Evolutionary conservation across 2,888 invertebrate species (phyloP).

Genomic region (Parasteatoda lunata): DNA sequence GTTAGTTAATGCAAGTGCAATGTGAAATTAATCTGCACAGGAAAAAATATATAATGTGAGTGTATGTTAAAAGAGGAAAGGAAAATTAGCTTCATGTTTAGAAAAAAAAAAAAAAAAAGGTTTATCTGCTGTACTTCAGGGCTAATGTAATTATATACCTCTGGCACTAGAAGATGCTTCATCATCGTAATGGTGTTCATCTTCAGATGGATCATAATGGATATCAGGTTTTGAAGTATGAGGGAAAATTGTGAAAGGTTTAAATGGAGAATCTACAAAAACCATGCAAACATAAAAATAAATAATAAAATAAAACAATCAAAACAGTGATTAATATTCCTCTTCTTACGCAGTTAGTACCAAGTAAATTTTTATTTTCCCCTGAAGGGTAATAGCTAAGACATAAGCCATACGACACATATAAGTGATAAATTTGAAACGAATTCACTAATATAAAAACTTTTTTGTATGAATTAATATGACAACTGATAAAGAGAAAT

Average conservation of each 20-base stretch:
- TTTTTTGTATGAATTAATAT: too few species aligned
- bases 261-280: constrained; percentile 60
- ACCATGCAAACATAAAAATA: constrained; percentile 54
- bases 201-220: constrained; percentile 42
- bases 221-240: constrained; percentile 38
- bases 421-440: too few species aligned
- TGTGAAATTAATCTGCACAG: not conserved
- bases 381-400: too few species aligned
- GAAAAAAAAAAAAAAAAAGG: too few species aligned
- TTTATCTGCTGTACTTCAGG: not conserved
- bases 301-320: not conserved
- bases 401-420: too few species aligned
- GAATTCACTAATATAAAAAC: too few species aligned
- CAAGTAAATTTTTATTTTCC: too few species aligned
- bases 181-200: constrained; percentile 28
- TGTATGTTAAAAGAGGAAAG: not conserved
- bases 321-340: not conserved
- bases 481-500: too few species aligned
- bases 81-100: not conserved
- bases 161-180: constrained; percentile 60
- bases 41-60: not conserved
- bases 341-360: too few species aligned
- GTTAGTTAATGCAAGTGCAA: not conserved
- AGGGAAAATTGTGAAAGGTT: constrained; percentile 38
- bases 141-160: constrained; percentile 35